Evolutionary conservation across 2,888 invertebrate genomes (phyloP), one percentile per base, ranked within the genome.

Genomic region (Agapostemon virescens): DNA sequence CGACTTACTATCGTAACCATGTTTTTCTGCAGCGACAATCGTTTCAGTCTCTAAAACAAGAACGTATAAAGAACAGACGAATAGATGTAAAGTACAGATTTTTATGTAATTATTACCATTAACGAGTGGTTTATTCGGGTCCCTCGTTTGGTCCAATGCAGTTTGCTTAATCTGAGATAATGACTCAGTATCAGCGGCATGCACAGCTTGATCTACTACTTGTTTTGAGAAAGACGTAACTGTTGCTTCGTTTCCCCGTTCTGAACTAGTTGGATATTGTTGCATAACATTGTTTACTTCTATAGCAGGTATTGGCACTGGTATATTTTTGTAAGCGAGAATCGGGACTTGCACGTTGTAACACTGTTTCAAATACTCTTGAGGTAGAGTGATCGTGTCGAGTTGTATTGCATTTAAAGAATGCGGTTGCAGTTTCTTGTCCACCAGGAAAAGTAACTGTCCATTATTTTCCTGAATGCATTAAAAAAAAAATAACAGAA

Each of bases 261-360:
- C 64, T 15, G 55, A 64, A 49, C 30, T 7, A 61, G 38, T 69
- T 13, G 42, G 15, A 69, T 61, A 63, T 36, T 76, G 69, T 17
- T 75, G 81, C 1, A 49, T 45, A 42, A 17, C 26, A 30, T 38
- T 66, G 49, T 20, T 70, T 63, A 58, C 26, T 49, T 26, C 69
- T 55, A 49, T 23, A 2, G 68, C 33, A 40, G 88, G 80, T 81
- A 88, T 85, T 79, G 86, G 84, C 26, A 88, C 64, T 38, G 89
- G 86, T 74, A 87, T 70, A 58, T 88, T 89, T 74, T 87, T 84
- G 68, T 89, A 89, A 20, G 86, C 83, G 38, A 90, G 33, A n/a
- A 88, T 79, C 33, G 90, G 89, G 49, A 90, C 80, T 84, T 88
- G 88, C 36, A 88, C 83, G 38, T 84, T 89, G 74, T 86, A 88